phyloP scores from a whole-genome alignment of 1,140 invertebrate genomes.

The Mesaphorura yosii region DNA sequence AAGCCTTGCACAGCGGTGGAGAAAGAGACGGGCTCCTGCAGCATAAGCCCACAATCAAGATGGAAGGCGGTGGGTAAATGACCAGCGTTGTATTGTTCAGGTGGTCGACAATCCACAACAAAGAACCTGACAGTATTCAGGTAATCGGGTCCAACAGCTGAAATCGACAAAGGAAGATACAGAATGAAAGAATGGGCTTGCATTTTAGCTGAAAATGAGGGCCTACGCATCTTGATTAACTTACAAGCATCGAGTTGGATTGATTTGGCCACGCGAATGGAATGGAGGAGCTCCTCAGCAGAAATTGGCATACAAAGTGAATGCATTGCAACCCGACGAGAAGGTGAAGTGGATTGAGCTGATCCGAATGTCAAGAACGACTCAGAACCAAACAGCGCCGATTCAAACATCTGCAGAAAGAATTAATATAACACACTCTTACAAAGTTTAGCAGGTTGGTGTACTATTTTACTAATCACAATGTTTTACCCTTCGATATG shows the following conservation, averaged over 20 bases:
- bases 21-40: conserved; percentile 90
- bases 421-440: too few relatives aligned
- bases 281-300: conserved; percentile 61
- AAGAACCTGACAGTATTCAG: conserved; percentile 64
- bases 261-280: conserved; percentile 25
- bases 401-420: conserved; percentile 32
- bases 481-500: conserved; percentile 59
- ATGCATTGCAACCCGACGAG: conserved; percentile 42
- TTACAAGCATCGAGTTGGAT: conserved; percentile 24
- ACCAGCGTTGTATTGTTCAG: conserved; percentile 92
- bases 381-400: conserved; percentile 36
- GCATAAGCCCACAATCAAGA: conserved; percentile 91
- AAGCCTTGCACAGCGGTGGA: conserved; percentile 87
- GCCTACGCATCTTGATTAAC: conserved; percentile 4
- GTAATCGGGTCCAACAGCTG: too few relatives aligned
- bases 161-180: too few relatives aligned
- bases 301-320: conserved; percentile 88
- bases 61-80: conserved; percentile 95
- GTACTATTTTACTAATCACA: neutral
- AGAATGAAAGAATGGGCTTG: too few relatives aligned
- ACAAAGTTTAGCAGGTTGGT: too few relatives aligned
- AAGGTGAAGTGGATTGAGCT: conserved; percentile 35
- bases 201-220: too few relatives aligned
- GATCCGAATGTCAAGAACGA: conserved; percentile 42
- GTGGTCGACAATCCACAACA: conserved; percentile 89